phyloP scores from a whole-genome alignment of 2,888 invertebrate species.

The Adineta ricciae region DNA sequence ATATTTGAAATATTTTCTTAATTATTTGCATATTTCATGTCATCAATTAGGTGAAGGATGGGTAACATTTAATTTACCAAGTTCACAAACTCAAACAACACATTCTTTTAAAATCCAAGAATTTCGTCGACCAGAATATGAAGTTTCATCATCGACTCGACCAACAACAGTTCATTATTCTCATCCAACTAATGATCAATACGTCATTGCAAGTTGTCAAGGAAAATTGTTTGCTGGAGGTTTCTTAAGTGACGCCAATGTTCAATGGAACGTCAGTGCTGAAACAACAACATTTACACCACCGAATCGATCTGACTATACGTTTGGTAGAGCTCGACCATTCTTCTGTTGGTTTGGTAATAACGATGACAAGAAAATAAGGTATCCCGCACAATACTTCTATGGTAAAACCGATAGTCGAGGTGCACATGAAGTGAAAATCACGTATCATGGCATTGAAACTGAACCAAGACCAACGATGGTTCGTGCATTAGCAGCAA shows the following conservation, averaged over 20 bases:
- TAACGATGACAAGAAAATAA: background rate
- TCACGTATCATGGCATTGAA: background rate
- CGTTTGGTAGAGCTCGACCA: background rate
- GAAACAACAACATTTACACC: conserved; percentile 18
- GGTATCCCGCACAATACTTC: background rate
- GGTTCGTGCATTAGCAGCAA: background rate
- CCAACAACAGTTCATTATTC: background rate
- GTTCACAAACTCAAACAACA: background rate
- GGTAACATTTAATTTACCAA: background rate
- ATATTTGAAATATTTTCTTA: too few species aligned
- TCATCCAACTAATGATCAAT: background rate
- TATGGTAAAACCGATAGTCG: background rate
- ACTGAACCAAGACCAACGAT: background rate
- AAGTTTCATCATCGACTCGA: conserved; percentile 2
- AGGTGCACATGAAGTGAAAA: conserved; percentile 2
- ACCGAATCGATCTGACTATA: background rate
- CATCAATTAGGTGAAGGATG: background rate
- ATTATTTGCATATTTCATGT: background rate
- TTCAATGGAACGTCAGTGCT: background rate
- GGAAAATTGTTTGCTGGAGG: conserved; percentile 17
- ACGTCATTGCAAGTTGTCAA: conserved; percentile 12
- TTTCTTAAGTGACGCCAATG: conserved; percentile 8
- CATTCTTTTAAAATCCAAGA: conserved; percentile 2
- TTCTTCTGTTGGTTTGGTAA: background rate
- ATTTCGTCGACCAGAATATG: conserved; percentile 3